A percentile compares a stretch with the other conserved stretches of the same genome.
Conservation (phyloP, 2,113 vertebrate genomes). For the Phalacrocorax brasilianus region DNA sequence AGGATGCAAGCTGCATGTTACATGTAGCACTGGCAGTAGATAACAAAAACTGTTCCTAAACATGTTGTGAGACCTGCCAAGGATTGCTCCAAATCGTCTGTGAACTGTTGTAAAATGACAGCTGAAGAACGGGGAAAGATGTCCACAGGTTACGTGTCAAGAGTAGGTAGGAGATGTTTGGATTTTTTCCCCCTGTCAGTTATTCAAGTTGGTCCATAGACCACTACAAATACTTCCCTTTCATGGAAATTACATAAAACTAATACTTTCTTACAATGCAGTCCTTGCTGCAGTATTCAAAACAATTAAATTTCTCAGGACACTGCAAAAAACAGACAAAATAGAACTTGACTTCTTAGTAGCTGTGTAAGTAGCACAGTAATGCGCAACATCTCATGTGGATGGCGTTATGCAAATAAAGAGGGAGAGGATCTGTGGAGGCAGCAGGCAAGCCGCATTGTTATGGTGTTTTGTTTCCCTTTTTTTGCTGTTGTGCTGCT, state of each 20-base stretch:
- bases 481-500: background rate
- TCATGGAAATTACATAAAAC: accelerated
- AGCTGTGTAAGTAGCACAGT: accelerated
- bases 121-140: background rate
- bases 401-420: background rate
- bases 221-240: background rate
- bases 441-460: background rate
- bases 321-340: background rate
- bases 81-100: background rate
- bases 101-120: background rate
- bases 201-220: background rate
- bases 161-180: background rate
- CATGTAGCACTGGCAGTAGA: background rate
- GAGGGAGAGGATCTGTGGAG: background rate
- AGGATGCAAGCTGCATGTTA: background rate
- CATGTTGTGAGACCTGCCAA: background rate
- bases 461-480: background rate
- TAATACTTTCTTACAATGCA: background rate
- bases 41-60: accelerated
- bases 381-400: background rate
- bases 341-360: background rate
- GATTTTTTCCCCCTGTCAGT: background rate
- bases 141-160: background rate
- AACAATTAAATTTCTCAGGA: background rate
- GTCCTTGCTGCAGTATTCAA: background rate